phyloP scores from a whole-genome alignment of 2,113 vertebrate species.

The Rhinolophus sinicus region DNA sequence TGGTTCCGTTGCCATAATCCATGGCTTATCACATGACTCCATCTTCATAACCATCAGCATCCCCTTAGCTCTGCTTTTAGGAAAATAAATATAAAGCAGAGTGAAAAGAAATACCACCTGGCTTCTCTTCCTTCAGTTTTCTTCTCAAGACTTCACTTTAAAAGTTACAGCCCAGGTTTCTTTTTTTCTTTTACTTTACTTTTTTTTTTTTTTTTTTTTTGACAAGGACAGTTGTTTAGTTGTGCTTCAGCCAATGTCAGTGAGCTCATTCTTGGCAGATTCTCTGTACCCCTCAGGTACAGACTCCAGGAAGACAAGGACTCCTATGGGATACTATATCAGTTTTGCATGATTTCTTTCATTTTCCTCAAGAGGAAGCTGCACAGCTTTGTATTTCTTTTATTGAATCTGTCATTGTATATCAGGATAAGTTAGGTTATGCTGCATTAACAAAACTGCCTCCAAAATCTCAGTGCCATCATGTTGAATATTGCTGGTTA shows the following conservation, averaged over 20 bases:
- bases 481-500: neutral
- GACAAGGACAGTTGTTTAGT: neutral
- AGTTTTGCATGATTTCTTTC: neutral
- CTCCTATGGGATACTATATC: neutral
- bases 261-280: neutral
- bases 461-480: neutral
- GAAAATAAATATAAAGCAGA: neutral
- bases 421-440: neutral
- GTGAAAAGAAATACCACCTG: neutral
- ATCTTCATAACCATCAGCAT: neutral
- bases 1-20: neutral
- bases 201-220: neutral
- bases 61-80: neutral
- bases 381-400: neutral
- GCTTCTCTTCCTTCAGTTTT: neutral
- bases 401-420: neutral
- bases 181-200: neutral
- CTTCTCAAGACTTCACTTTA: neutral
- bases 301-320: neutral
- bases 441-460: neutral
- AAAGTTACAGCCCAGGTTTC: neutral
- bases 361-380: neutral
- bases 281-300: neutral
- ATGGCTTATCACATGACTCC: neutral
- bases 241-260: neutral